Evolutionary conservation across 2,888 invertebrate species (phyloP).

Genomic region (Cerastis rubricosa): DNA sequence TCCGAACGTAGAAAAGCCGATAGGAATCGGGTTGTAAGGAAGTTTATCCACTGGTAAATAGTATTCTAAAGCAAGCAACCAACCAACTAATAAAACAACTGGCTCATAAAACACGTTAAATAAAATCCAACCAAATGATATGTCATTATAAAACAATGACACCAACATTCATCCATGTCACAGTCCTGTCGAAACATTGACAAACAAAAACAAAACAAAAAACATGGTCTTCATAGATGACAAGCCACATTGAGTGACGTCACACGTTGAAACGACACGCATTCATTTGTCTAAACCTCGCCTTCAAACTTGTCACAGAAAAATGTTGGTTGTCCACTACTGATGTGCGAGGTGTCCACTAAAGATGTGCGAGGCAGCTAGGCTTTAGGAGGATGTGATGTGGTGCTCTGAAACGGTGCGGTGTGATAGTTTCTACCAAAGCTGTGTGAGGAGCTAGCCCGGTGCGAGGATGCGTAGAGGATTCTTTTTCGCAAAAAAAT

Average conservation of each 20-base stretch:
- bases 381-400: not conserved
- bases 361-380: not conserved
- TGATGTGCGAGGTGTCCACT: not conserved
- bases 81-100: not conserved
- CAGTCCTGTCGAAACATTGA: constrained; percentile 54
- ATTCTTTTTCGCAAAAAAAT: not conserved
- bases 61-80: not conserved
- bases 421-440: not conserved
- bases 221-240: constrained; percentile 31
- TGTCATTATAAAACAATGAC: constrained; percentile 39
- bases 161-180: constrained; percentile 42
- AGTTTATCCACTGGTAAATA: not conserved
- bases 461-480: not conserved
- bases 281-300: constrained; percentile 32
- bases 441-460: not conserved
- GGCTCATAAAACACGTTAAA: not conserved
- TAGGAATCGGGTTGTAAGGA: not conserved
- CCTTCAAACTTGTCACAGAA: not conserved
- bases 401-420: not conserved
- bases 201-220: constrained; percentile 46
- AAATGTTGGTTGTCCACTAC: not conserved
- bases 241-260: constrained; percentile 41
- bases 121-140: not conserved
- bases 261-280: constrained; percentile 21
- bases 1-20: not conserved